These are phyloP conservation scores for Hirtodrosophila alboralis DNA, from an alignment of 2,888 invertebrate species.

Conservation along the genomic window DNA sequence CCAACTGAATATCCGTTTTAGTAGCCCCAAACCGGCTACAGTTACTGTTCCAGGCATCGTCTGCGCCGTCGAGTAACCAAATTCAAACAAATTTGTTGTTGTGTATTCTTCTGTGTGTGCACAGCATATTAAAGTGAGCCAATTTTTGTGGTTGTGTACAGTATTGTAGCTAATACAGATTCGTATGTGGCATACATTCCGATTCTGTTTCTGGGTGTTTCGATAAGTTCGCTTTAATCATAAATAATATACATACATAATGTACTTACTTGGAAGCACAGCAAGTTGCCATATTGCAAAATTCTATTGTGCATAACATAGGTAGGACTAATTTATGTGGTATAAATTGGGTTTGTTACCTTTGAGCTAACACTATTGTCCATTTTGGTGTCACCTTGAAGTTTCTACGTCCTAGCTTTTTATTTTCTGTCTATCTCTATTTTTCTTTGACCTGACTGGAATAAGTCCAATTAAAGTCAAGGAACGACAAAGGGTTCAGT, in stretches of 20 bases:
- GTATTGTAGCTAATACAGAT: slow-evolving; percentile 35
- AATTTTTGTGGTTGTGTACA: slow-evolving; percentile 58
- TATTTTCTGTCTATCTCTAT: too few species aligned
- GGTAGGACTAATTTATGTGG: not conserved
- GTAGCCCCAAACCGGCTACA: slow-evolving; percentile 24
- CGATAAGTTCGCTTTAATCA: slow-evolving; percentile 21
- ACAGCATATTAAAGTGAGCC: slow-evolving; percentile 67
- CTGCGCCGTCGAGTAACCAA: slow-evolving; percentile 19
- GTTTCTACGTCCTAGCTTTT: too few species aligned
- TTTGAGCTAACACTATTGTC: too few species aligned
- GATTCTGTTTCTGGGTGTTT: slow-evolving; percentile 26
- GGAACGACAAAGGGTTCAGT: too few species aligned
- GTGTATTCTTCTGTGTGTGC: slow-evolving; percentile 26
- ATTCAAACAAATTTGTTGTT: slow-evolving; percentile 50
- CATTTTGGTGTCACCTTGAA: too few species aligned
- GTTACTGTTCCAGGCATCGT: slow-evolving; percentile 9
- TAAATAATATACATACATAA: slow-evolving; percentile 30
- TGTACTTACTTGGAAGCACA: slow-evolving; percentile 10
- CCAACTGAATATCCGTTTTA: slow-evolving; percentile 1
- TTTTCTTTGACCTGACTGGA: too few species aligned
- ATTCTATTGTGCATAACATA: slow-evolving; percentile 12
- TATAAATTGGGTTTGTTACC: not conserved
- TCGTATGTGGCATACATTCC: slow-evolving; percentile 11
- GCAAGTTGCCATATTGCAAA: slow-evolving; percentile 12
- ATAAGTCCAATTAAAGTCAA: too few species aligned